phyloP scores from a whole-genome alignment of 1,140 invertebrate genomes.

The Drosophila watanabei region DNA sequence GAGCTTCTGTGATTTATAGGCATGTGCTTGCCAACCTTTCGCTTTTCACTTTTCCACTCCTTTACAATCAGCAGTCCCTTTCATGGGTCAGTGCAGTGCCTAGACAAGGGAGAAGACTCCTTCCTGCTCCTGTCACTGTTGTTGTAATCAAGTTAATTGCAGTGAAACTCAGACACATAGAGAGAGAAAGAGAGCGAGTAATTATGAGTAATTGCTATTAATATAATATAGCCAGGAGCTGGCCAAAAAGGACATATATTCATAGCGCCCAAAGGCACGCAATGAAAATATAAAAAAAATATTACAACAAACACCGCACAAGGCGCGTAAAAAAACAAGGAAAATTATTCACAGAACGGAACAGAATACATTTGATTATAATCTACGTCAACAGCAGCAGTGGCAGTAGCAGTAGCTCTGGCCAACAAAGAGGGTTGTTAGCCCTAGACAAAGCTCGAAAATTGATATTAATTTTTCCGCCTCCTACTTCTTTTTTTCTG shows the following conservation, averaged over 20 bases:
- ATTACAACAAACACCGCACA: slow-evolving; percentile 9
- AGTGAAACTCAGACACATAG: slow-evolving; percentile 9
- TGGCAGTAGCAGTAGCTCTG: slow-evolving; percentile 10
- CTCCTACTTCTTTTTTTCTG: slow-evolving; percentile 1
- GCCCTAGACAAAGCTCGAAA: slow-evolving; percentile 77
- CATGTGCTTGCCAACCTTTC: slow-evolving; percentile 46
- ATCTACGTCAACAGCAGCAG: slow-evolving; percentile 62
- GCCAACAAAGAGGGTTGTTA: slow-evolving; percentile 47
- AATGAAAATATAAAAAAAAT: slow-evolving; percentile 58
- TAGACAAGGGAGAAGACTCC: slow-evolving; percentile 18
- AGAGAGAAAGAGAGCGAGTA: slow-evolving; percentile 48
- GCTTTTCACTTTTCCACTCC: slow-evolving; percentile 26
- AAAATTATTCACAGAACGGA: slow-evolving; percentile 42
- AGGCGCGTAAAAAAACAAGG: slow-evolving; percentile 22
- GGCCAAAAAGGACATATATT: slow-evolving; percentile 62
- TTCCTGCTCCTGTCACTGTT: slow-evolving; percentile 31
- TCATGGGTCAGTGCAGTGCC: slow-evolving; percentile 46
- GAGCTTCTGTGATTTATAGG: slow-evolving; percentile 56
- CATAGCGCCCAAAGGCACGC: slow-evolving; percentile 69
- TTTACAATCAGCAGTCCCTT: slow-evolving; percentile 34
- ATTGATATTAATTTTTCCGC: slow-evolving; percentile 78
- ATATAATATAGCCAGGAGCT: slow-evolving; percentile 69
- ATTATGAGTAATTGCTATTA: slow-evolving; percentile 82
- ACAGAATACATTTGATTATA: slow-evolving; percentile 63
- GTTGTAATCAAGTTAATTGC: slow-evolving; percentile 79